phyloP scores from a whole-genome alignment of 2,888 invertebrate genomes.

The Drosophila pseudotalamancana region DNA sequence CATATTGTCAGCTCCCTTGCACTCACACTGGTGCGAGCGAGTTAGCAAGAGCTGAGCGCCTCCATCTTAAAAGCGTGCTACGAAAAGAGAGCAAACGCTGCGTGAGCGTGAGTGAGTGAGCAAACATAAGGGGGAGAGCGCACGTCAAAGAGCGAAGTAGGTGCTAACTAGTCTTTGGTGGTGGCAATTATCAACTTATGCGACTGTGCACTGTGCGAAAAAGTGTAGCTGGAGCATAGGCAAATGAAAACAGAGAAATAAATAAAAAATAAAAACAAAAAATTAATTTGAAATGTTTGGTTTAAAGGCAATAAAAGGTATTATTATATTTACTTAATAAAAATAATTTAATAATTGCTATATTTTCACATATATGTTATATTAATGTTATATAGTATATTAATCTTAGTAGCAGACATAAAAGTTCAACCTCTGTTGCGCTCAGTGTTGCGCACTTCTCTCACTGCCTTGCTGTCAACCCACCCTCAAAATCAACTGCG shows the following conservation, averaged over 20 bases:
- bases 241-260: too few species aligned
- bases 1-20: conserved; percentile 38
- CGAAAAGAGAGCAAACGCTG: conserved; percentile 27
- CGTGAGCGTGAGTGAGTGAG: conserved; percentile 22
- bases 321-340: too few species aligned
- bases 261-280: neutral
- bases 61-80: conserved; percentile 77
- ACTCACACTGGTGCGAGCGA: conserved; percentile 23
- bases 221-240: neutral
- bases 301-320: too few species aligned
- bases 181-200: conserved; percentile 36
- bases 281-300: too few species aligned
- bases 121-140: conserved; percentile 27
- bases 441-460: conserved; percentile 27
- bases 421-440: neutral
- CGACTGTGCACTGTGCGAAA: conserved; percentile 32
- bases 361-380: neutral
- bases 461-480: conserved; percentile 11
- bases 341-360: too few species aligned
- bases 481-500: conserved; percentile 21
- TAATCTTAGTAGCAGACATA: neutral
- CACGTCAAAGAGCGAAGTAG: conserved; percentile 16
- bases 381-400: neutral
- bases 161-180: conserved; percentile 43
- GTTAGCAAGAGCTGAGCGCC: conserved; percentile 52